These are phyloP conservation scores for Nothura maculosa DNA, from an alignment of 2,797 vertebrate species.

Conservation along the genomic window DNA sequence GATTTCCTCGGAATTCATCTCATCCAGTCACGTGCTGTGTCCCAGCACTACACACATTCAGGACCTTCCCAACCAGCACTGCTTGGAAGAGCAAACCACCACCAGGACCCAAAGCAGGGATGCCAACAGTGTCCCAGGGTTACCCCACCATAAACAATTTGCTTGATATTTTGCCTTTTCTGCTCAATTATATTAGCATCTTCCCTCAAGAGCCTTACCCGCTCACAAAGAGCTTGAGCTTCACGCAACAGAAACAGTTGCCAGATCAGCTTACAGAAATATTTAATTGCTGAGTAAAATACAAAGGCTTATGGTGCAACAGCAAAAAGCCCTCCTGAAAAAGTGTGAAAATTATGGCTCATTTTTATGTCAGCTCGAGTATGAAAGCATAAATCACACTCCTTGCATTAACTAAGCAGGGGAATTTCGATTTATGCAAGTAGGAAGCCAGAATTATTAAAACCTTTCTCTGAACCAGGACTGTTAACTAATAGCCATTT, in stretches of 20 bases:
- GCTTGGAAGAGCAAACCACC: background rate
- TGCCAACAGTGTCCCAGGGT: background rate
- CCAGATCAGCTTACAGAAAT: background rate
- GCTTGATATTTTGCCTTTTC: background rate
- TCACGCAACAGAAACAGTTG: constrained; percentile 8
- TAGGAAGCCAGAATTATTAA: constrained; percentile 55
- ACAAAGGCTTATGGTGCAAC: background rate
- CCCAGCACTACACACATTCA: accelerated
- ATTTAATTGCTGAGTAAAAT: background rate
- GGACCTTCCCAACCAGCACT: background rate
- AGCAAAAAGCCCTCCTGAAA: background rate
- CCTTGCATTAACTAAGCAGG: constrained; percentile 34
- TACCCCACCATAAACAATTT: constrained; percentile 14
- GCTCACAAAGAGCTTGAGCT: background rate
- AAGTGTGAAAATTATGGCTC: constrained; percentile 39
- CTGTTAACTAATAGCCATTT: constrained; percentile 43
- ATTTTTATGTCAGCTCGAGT: constrained; percentile 24
- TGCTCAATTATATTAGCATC: background rate
- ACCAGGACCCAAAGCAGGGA: background rate
- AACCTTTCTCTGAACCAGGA: background rate
- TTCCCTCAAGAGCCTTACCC: background rate
- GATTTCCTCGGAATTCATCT: background rate
- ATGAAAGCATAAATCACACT: constrained; percentile 31
- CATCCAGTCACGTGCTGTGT: background rate
- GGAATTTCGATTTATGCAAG: background rate